These are phyloP conservation scores for Lasioglossum lativentre DNA, from an alignment of 2,888 invertebrate genomes.

Conservation along the genomic window DNA sequence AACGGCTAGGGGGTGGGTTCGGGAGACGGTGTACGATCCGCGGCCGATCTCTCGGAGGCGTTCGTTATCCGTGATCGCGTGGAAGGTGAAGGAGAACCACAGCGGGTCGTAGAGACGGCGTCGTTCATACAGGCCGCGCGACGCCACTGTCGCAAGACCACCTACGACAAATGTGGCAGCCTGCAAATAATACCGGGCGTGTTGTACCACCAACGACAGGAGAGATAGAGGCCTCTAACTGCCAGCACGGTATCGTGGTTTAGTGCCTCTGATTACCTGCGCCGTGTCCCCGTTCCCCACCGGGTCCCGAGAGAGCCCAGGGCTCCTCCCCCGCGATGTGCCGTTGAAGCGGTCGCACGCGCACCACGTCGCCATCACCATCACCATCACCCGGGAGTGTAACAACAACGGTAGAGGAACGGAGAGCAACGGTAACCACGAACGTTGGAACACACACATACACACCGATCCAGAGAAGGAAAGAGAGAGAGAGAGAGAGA, in stretches of 20 bases:
- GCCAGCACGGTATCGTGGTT: conserved; percentile 82
- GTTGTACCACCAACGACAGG: conserved; percentile 77
- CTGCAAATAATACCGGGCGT: conserved; percentile 79
- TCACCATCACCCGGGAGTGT: neutral
- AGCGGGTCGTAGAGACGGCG: conserved; percentile 53
- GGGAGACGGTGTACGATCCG: neutral
- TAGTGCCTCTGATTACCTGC: conserved; percentile 82
- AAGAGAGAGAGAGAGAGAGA: no score
- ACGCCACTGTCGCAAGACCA: conserved; percentile 78
- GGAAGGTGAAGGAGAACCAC: conserved; percentile 58
- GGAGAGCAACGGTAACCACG: neutral
- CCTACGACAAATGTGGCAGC: conserved; percentile 83
- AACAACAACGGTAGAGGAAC: neutral
- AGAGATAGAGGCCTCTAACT: conserved; percentile 79
- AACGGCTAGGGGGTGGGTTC: neutral
- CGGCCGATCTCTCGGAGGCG: conserved; percentile 5
- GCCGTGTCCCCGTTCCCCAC: conserved; percentile 45
- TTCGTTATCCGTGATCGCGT: conserved; percentile 49
- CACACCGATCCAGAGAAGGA: neutral
- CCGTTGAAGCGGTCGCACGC: conserved; percentile 37
- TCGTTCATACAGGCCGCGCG: conserved; percentile 64
- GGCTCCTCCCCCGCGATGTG: conserved; percentile 55
- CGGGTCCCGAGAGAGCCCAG: conserved; percentile 1
- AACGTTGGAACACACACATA: neutral
- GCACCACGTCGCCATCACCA: neutral